phyloP scores from a whole-genome alignment of 30 jellyfish, hydroid and myxozoan species.

The Turritopsis rubra region DNA sequence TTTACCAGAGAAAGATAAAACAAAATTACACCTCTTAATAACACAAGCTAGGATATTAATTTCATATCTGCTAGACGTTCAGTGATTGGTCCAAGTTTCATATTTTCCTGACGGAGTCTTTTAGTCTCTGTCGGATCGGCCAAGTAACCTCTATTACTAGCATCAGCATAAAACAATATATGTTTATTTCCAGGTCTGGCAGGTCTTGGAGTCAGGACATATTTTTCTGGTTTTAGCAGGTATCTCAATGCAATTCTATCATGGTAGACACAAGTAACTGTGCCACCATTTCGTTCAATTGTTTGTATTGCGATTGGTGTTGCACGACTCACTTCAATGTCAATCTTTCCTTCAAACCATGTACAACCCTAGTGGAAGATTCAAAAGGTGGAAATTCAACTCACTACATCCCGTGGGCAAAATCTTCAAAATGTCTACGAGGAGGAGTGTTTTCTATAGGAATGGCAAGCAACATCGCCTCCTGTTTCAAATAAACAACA shows the following conservation, averaged over 20 bases:
- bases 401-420: neutral
- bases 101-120: constrained; percentile 29
- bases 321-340: constrained; percentile 86
- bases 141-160: constrained; percentile 76
- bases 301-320: constrained; percentile 73
- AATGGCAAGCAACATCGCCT: too few relatives aligned
- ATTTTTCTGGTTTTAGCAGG: constrained; percentile 49
- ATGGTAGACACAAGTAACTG: constrained; percentile 53
- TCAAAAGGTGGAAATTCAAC: too few relatives aligned
- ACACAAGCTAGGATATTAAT: neutral
- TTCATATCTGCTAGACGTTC: neutral
- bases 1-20: too few relatives aligned
- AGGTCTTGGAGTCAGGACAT: constrained; percentile 61
- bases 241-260: constrained; percentile 54
- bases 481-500: too few relatives aligned
- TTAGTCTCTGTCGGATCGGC: constrained; percentile 61
- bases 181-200: constrained; percentile 70
- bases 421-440: neutral
- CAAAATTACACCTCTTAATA: too few relatives aligned
- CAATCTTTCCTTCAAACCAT: constrained; percentile 83
- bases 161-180: constrained; percentile 55
- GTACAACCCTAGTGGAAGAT: constrained; percentile 53
- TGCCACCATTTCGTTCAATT: constrained; percentile 89
- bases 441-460: neutral
- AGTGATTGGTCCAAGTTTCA: constrained; percentile 18